phyloP scores from a whole-genome alignment of 2,888 invertebrate genomes.

The Cyaniris semiargus region DNA sequence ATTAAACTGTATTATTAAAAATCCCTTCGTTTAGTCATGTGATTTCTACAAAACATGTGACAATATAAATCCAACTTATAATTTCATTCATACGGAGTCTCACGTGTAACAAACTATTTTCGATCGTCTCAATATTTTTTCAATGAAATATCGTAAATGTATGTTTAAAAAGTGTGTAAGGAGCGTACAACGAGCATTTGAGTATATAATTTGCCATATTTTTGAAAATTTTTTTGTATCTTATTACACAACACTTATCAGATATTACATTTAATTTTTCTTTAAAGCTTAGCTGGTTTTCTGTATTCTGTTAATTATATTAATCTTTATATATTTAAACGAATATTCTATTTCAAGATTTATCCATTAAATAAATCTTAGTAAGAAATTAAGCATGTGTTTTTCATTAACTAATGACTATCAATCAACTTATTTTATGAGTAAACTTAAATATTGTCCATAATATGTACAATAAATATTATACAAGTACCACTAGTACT shows the following conservation, averaged over 20 bases:
- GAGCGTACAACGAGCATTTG: neutral
- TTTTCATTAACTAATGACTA: neutral
- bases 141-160: neutral
- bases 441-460: neutral
- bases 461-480: neutral
- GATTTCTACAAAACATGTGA: conserved; percentile 67
- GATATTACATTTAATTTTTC: conserved; percentile 36
- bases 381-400: neutral
- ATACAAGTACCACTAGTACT: too few relatives aligned
- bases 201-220: neutral
- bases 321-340: neutral
- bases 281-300: neutral
- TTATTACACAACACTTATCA: conserved; percentile 43
- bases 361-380: neutral
- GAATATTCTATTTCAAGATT: neutral
- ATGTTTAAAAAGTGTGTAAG: neutral
- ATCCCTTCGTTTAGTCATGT: conserved; percentile 59
- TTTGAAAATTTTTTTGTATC: conserved; percentile 39
- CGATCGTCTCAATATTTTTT: neutral
- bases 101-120: neutral
- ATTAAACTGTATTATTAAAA: conserved; percentile 47
- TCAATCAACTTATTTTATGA: neutral
- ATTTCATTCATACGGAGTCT: conserved; percentile 3
- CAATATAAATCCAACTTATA: neutral
- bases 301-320: neutral